Conservation (phyloP, 1,140 invertebrate genomes). For the Zophobas atratus region DNA sequence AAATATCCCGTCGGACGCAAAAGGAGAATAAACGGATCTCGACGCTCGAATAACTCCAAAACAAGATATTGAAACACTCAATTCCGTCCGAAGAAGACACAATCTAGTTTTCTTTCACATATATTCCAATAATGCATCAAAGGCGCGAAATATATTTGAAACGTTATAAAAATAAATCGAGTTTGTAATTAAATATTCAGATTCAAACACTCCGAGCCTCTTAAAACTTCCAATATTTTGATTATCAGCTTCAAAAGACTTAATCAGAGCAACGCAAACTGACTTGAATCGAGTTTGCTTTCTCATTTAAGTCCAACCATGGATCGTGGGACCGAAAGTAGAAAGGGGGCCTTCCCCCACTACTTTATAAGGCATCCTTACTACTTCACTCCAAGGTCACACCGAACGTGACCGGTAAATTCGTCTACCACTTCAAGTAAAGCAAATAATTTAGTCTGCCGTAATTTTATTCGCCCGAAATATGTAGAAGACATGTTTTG, state of each 20-base stretch:
- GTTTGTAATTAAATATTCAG: slow-evolving; percentile 30
- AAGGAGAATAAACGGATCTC: slow-evolving; percentile 18
- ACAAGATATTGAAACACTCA: slow-evolving; percentile 37
- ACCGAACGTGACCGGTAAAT: too few relatives aligned
- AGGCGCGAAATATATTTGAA: slow-evolving; percentile 1
- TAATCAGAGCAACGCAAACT: slow-evolving; percentile 15
- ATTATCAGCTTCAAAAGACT: slow-evolving; percentile 29
- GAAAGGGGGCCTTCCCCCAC: too few relatives aligned
- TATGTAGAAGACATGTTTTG: too few relatives aligned
- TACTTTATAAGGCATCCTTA: too few relatives aligned
- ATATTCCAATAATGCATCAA: not conserved
- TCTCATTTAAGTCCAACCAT: slow-evolving; percentile 1
- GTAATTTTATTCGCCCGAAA: too few relatives aligned
- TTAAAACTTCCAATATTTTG: slow-evolving; percentile 13
- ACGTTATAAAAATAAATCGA: slow-evolving; percentile 23
- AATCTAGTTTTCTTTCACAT: not conserved
- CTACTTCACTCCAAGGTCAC: too few relatives aligned
- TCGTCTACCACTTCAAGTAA: too few relatives aligned
- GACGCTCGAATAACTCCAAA: slow-evolving; percentile 4
- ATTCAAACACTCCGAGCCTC: not conserved
- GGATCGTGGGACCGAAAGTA: not conserved
- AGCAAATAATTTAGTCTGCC: too few relatives aligned
- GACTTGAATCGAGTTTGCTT: slow-evolving; percentile 11
- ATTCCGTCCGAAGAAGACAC: slow-evolving; percentile 6
- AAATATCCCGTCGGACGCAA: not conserved